phyloP scores from a whole-genome alignment of 2,888 invertebrate genomes.

The Esperia sulphurella region DNA sequence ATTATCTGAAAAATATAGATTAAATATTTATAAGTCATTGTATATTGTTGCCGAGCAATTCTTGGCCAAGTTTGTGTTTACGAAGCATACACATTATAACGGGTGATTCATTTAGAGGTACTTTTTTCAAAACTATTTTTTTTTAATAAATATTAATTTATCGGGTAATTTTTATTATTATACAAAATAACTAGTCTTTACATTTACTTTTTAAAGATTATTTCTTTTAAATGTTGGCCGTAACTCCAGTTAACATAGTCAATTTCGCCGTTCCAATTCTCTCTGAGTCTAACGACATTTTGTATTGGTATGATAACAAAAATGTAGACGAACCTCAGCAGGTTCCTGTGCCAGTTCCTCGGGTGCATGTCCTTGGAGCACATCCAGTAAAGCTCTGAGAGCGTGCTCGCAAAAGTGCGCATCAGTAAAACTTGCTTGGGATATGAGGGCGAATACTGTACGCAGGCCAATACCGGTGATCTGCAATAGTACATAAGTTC shows the following conservation, averaged over 20 bases:
- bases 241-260: too few species aligned
- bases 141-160: too few species aligned
- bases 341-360: slow-evolving; percentile 92
- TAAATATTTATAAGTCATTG: neutral
- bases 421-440: slow-evolving; percentile 90
- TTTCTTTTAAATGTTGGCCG: too few species aligned
- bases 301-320: neutral
- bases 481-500: slow-evolving; percentile 43
- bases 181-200: too few species aligned
- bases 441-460: slow-evolving; percentile 94
- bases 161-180: too few species aligned
- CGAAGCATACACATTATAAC: too few species aligned
- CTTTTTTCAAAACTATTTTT: too few species aligned
- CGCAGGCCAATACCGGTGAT: slow-evolving; percentile 90
- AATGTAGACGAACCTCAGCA: slow-evolving; percentile 75
- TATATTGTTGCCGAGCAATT: neutral
- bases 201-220: too few species aligned
- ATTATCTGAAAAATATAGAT: slow-evolving; percentile 68
- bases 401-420: slow-evolving; percentile 93
- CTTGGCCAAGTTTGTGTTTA: too few species aligned
- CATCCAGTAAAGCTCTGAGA: slow-evolving; percentile 91
- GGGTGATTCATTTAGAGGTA: too few species aligned
- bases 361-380: slow-evolving; percentile 93
- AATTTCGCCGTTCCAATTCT: too few species aligned
- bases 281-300: too few species aligned